phyloP scores from a whole-genome alignment of 2,113 vertebrate species.

The Percina caprodes region DNA sequence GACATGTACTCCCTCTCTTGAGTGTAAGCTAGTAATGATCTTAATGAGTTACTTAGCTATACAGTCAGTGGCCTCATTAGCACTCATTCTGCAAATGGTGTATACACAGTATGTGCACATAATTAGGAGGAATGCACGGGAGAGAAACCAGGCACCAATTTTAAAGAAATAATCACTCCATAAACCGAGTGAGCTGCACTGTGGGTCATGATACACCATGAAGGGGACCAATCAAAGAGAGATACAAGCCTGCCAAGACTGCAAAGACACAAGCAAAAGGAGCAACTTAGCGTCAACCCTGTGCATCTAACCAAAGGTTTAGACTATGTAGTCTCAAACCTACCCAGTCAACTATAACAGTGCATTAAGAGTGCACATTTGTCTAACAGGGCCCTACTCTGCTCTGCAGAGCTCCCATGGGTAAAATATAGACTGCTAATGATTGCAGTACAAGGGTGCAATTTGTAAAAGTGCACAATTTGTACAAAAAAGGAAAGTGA shows the following conservation, averaged over 20 bases:
- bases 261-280: conserved; percentile 2
- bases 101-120: conserved; percentile 62
- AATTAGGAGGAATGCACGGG: conserved; percentile 59
- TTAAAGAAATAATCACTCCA: conserved; percentile 45
- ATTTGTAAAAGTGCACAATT: conserved; percentile 63
- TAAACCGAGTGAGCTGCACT: conserved; percentile 43
- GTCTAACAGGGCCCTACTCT: conserved; percentile 49
- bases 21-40: conserved; percentile 60
- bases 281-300: conserved; percentile 3
- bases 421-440: conserved; percentile 68
- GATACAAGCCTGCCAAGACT: conserved; percentile 7
- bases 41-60: conserved; percentile 69
- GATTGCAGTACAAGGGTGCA: conserved; percentile 57
- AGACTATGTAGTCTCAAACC: conserved; percentile 23
- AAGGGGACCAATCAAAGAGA: conserved; percentile 41
- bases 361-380: conserved; percentile 54
- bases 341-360: conserved; percentile 43
- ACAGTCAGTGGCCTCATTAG: conserved; percentile 76
- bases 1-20: conserved; percentile 29
- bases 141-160: conserved; percentile 13
- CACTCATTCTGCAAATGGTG: conserved; percentile 64
- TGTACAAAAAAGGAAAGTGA: conserved; percentile 31
- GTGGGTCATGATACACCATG: conserved; percentile 39
- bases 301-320: conserved; percentile 58
- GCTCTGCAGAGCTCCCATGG: conserved; percentile 52